Evolutionary conservation across 1,140 invertebrate species (phyloP).

Genomic region (Thalassaphorura encarpata): DNA sequence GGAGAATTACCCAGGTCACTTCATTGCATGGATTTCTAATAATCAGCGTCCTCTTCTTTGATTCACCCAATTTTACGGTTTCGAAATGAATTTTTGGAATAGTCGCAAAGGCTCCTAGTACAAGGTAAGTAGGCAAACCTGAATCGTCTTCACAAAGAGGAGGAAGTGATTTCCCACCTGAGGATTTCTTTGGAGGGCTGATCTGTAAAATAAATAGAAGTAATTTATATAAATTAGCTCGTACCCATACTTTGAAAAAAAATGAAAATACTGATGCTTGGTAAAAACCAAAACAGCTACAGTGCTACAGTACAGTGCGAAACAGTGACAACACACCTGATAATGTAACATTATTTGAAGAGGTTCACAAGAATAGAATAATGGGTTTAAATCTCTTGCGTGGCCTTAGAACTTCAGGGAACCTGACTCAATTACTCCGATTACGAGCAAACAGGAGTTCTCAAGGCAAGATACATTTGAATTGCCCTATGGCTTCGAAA

Average conservation of each 20-base stretch:
- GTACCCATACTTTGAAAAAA: not conserved
- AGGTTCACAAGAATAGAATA: not conserved
- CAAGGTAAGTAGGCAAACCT: not conserved
- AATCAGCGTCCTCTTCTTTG: not conserved
- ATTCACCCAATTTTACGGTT: constrained; percentile 1
- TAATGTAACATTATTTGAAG: not conserved
- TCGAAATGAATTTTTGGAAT: constrained; percentile 12
- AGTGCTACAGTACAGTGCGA: not conserved
- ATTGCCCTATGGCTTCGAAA: no score
- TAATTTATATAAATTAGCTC: not conserved
- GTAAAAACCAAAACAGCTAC: not conserved
- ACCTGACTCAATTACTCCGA: no score
- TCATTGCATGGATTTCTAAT: constrained; percentile 16
- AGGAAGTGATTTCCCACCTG: not conserved
- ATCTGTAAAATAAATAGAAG: not conserved
- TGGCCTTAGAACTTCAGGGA: no score
- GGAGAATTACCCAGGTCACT: no score
- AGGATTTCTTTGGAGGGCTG: constrained; percentile 4
- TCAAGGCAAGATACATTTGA: no score
- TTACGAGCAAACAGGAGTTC: no score
- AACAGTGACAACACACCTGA: not conserved
- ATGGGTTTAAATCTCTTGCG: not conserved
- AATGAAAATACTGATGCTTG: not conserved
- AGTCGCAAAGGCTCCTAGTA: constrained; percentile 5
- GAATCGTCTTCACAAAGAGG: not conserved